Percentiles rank a stretch among this genome's conserved stretches.
Conservation (phyloP, 2,113 vertebrate genomes). For the Macaca nemestrina region DNA sequence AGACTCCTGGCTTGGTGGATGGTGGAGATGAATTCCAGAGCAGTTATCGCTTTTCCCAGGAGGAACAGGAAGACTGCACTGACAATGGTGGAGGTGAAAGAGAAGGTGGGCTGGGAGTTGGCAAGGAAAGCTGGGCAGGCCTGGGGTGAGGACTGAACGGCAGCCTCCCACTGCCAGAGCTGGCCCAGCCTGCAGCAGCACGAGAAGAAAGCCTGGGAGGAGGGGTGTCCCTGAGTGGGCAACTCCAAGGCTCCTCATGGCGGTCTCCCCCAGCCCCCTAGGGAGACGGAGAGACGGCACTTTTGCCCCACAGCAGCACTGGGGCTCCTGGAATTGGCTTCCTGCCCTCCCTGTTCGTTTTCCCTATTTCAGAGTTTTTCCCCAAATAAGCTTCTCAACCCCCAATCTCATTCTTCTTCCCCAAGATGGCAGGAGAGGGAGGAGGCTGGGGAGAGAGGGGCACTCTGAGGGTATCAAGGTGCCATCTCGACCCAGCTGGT, state of each 20-base stretch:
- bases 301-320: too few relatives aligned
- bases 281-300: background rate
- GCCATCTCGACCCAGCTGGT: background rate
- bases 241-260: background rate
- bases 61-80: background rate
- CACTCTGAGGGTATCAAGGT: too few relatives aligned
- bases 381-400: background rate
- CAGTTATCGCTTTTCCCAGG: accelerated
- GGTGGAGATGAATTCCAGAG: background rate
- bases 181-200: background rate
- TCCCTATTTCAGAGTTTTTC: background rate
- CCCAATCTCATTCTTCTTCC: background rate
- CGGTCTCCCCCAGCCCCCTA: accelerated
- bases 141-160: accelerated
- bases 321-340: background rate
- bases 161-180: background rate
- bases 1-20: background rate
- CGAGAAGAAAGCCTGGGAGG: background rate
- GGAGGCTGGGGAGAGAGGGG: background rate
- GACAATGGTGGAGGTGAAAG: accelerated
- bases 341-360: background rate
- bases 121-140: background rate
- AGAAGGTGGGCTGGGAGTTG: background rate
- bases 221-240: background rate
- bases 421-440: background rate